Evolutionary conservation across 1,140 invertebrate species (phyloP), one percentile per base, ranked within the genome.

Genomic region (Scaptomyza pallida): DNA sequence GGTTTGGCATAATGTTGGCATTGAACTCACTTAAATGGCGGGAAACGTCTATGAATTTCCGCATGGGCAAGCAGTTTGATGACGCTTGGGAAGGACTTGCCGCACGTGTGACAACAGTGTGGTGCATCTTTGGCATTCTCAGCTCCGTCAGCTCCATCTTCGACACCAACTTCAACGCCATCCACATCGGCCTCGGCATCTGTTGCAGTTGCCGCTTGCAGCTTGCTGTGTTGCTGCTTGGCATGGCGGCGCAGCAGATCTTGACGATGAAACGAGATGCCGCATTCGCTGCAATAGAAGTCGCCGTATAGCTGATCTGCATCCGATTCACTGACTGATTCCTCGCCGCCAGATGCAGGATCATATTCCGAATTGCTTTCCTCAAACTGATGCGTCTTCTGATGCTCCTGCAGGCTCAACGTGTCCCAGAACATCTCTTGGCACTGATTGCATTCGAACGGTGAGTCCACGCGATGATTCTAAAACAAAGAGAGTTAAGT

Each of bases 401-500:
- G 89, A 89, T 96, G 95, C 61, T 95, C 92, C n/a, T 93, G 91
- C 70, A 96, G 92, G 43, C 93, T 92, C 65, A 93, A 93, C 12
- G 94, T 92, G 86, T 95, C 95, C 95, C 95, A 96, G 79, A 96
- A 96, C 93, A 96, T 94, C 79, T 96, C 95, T 54, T 94, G 94
- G 75, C 96, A 96, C 62, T 94, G 93, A 23, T 93, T 93, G 85
- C 96, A 96, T 77, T 96, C 95, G 69, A 95, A 93, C 0, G 95
- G 95, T 21, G 94, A 95, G 75, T 96, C 95, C 30, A 95, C 94
- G 30, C 94, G 94, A 86, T 96, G 95, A 33, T 95, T 93, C 82
- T 95, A 90, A 0, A 92, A 21, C 8, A 13, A 9, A 26, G 23
- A 26, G 44, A 45, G 6, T 56, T 15, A 21, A 16, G 26, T 3